phyloP scores from a whole-genome alignment of 2,113 vertebrate species.

The Paramisgurnus dabryanus region DNA sequence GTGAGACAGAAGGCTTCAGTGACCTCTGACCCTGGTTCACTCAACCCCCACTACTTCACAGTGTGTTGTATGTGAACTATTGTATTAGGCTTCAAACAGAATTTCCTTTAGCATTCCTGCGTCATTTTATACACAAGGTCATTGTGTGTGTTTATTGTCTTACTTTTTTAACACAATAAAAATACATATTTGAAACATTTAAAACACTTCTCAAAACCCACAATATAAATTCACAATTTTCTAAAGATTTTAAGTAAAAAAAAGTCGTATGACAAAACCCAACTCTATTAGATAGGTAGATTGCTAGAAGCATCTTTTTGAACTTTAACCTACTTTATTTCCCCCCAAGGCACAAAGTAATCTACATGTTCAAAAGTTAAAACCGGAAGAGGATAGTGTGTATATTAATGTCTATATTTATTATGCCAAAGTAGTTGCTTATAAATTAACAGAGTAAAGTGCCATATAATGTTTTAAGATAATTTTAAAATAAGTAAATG shows the following conservation, averaged over 20 bases:
- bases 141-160: neutral
- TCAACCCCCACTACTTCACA: conserved; percentile 61
- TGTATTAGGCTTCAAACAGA: conserved; percentile 51
- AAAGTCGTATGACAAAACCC: neutral
- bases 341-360: conserved; percentile 2
- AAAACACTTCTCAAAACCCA: too few relatives aligned
- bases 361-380: neutral
- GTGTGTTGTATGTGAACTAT: conserved; percentile 32
- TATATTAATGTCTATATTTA: neutral
- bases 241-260: neutral
- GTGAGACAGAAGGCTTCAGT: conserved; percentile 77
- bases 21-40: conserved; percentile 77
- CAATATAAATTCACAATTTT: neutral
- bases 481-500: too few relatives aligned
- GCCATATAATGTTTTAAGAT: too few relatives aligned
- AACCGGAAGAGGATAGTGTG: neutral
- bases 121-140: neutral
- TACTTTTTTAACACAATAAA: neutral
- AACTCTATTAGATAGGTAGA: neutral
- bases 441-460: neutral
- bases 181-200: neutral
- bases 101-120: conserved; percentile 45
- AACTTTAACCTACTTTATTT: conserved; percentile 32
- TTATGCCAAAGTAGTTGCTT: neutral
- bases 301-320: conserved; percentile 2